Base-by-base conservation (phyloP, 2,888 invertebrate genomes). In the Apoderus coryli region DNA sequence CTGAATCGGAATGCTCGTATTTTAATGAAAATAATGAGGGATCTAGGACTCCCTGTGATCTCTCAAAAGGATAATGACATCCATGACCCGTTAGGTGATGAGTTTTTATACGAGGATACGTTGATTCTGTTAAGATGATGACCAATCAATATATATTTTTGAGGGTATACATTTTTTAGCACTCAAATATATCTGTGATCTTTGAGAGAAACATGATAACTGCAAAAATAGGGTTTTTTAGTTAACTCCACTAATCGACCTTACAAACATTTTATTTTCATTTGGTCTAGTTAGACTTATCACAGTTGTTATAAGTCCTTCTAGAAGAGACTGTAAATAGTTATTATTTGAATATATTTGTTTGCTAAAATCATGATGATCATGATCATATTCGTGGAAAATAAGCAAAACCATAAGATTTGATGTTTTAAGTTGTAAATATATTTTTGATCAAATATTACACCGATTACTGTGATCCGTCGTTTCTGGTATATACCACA, bases 181-280 rank as follows among this genome's bases (percentile, higher is more conserved):
- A n/a, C n/a, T n/a, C n/a, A n/a, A n/a, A 19, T n/a, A 19, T 7
- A n/a, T 19, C 19, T 19, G 19, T 19, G 19, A n/a, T 19, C 7
- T n/a, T n/a, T 19, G 19, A n/a, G 19, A 19, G 19, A 19, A 19
- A 19, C 19, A 19, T 19, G 19, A 19, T 19, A 19, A 19, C 19
- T 19, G 7, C 19, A 19, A 19, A 19, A 19, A 19, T 19, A 19
- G 19, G 19, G 19, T 19, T 19, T 19, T 19, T 19, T 19, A 19
- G 19, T 19, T 19, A 19, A 19, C 19, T 19, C 19, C 19, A 19
- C 19, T 19, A 19, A 19, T 19, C n/a, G 19, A 19, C 19, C 19
- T 19, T 19, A 19, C n/a, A 19, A 19, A n/a, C 19, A 6, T 19
- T 19, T 19, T 19, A 19, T 19, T 19, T 19, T 19, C 19, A 19